Percentiles rank a stretch among this genome's conserved stretches.
Evolutionary conservation across 2,797 vertebrate genomes (phyloP).

Genomic region (Phrynocephalus forsythii): DNA sequence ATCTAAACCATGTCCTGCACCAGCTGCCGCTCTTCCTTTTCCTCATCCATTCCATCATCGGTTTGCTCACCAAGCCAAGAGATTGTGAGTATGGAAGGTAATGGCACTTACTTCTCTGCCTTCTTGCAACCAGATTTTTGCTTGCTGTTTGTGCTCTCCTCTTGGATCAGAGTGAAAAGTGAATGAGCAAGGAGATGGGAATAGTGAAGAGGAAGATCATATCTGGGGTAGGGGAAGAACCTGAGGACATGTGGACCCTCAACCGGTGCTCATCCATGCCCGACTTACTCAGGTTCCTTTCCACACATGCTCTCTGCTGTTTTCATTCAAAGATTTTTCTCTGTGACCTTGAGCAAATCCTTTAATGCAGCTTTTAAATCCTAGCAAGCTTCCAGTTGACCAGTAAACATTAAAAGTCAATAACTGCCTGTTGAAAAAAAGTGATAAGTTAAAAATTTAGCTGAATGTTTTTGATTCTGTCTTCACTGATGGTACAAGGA

Average conservation of each 20-base stretch:
- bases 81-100: not conserved
- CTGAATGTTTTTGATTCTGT: not conserved
- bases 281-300: not conserved
- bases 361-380: not conserved
- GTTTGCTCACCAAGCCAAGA: not conserved
- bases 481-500: not conserved
- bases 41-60: not conserved
- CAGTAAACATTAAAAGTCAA: not conserved
- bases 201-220: not conserved
- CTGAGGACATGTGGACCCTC: not conserved
- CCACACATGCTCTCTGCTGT: not conserved
- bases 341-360: not conserved
- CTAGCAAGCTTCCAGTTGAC: not conserved
- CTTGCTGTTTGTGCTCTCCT: not conserved
- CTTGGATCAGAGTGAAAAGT: not conserved
- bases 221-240: not conserved
- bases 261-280: not conserved
- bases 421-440: not conserved
- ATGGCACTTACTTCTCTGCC: not conserved
- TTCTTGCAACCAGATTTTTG: not conserved
- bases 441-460: not conserved
- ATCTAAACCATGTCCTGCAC: not conserved
- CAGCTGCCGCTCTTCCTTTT: not conserved
- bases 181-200: not conserved
- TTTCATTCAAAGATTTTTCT: not conserved